These are phyloP conservation scores for Nyctibius bracteatus DNA, from an alignment of 2,113 vertebrate species.

Conservation along the genomic window DNA sequence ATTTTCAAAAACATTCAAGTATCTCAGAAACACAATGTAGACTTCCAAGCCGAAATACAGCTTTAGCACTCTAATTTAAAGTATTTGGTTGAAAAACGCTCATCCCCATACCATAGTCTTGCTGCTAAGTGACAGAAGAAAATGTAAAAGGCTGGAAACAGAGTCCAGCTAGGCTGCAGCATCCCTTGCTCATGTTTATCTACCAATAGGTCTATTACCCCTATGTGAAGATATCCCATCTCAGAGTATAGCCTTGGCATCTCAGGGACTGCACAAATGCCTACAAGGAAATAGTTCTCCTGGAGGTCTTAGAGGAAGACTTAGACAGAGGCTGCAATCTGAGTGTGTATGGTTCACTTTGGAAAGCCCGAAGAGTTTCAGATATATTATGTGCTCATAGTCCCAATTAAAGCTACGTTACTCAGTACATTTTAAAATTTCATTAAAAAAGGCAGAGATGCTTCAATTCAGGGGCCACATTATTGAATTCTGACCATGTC, in stretches of 20 bases:
- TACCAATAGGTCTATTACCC: neutral
- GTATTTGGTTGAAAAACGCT: neutral
- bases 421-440: neutral
- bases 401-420: neutral
- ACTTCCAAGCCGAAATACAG: neutral
- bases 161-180: neutral
- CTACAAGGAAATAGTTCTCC: neutral
- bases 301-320: neutral
- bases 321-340: neutral
- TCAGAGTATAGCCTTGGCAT: neutral
- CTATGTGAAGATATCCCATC: neutral
- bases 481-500: neutral
- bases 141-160: neutral
- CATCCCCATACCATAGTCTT: neutral
- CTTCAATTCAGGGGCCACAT: neutral
- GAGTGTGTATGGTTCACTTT: accelerated
- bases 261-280: neutral
- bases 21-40: neutral
- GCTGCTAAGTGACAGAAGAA: neutral
- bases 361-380: neutral
- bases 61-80: neutral
- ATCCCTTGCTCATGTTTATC: neutral
- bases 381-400: neutral
- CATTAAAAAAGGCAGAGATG: neutral
- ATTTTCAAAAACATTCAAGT: neutral